These are phyloP conservation scores for Criorhina ranunculi DNA, from an alignment of 2,888 invertebrate species.

Conservation along the genomic window DNA sequence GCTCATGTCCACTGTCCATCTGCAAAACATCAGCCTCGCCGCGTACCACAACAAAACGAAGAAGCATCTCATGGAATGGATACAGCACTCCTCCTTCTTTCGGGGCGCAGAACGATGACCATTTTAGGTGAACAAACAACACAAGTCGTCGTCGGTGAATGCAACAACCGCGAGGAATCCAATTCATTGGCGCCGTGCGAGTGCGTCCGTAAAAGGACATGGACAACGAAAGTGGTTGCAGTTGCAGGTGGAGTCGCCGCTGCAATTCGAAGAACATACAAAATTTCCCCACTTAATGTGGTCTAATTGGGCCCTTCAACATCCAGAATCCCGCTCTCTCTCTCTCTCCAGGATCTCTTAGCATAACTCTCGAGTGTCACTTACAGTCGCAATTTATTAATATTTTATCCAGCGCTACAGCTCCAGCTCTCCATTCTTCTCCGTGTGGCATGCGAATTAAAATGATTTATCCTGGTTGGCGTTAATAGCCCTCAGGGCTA, in stretches of 20 bases:
- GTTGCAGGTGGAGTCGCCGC: conserved; percentile 46
- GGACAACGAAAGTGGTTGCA: conserved; percentile 66
- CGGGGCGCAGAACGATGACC: conserved; percentile 35
- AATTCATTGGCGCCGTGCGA: conserved; percentile 66
- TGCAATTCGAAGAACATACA: conserved; percentile 60
- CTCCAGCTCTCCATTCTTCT: conserved; percentile 42
- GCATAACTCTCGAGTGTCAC: conserved; percentile 70
- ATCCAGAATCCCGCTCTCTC: conserved; percentile 1
- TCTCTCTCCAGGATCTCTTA: conserved; percentile 62
- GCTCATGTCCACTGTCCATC: conserved; percentile 49
- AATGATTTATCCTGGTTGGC: conserved; percentile 73
- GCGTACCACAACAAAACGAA: background rate
- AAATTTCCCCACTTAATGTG: conserved; percentile 53
- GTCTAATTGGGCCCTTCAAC: conserved; percentile 67
- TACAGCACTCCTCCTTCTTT: conserved; percentile 30
- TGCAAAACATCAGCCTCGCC: background rate
- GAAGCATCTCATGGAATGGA: conserved; percentile 36
- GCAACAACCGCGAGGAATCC: conserved; percentile 52
- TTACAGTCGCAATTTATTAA: conserved; percentile 75
- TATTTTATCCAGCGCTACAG: conserved; percentile 45
- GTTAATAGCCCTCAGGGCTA: conserved; percentile 68
- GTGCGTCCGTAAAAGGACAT: conserved; percentile 53
- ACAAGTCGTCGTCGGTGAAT: conserved; percentile 28
- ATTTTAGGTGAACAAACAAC: conserved; percentile 39
- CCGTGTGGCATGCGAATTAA: conserved; percentile 72